Evolutionary conservation across 64 coral and sea anemone species (phyloP), one percentile per base, ranked within the genome.

Genomic region (Exaiptasia diaphana): DNA sequence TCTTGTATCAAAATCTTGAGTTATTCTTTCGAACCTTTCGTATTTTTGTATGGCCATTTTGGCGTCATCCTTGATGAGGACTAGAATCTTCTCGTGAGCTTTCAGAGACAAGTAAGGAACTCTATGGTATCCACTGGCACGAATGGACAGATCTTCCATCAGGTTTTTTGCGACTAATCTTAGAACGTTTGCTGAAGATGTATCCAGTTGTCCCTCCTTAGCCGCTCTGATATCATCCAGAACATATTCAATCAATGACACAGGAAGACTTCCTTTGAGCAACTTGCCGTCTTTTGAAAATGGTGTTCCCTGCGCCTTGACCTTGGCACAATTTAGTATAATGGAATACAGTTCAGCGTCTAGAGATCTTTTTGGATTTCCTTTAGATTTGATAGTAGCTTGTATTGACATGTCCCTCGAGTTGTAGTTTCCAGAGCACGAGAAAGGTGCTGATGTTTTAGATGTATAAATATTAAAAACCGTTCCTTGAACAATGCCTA

Each of bases 1-100:
- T 17, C 84, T 12, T 27, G 56, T 34, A 24, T 8, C 30, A 37
- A 78, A 57, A 54, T 78, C 60, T 41, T 78, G 73, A 24, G 74
- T 78, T 10, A 55, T 78, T 54, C 61, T 87, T 39, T 41, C 42
- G 35, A 39, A 87, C 44, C 59, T 87, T 31, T 77, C 84, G 36
- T 87, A 87, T 41, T 87, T 52, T 17, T 87, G 26, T 78, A 87
- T 87, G 1, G 73, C 84, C 62, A 87, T 67, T 69, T 87, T 69
- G 22, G 84, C 84, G 46, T 87, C 84, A 76, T 87, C 84, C 45
- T 87, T 87, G 17, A 87, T 25, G 21, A 87, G 63, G 37, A 61
- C 60, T 18, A 87, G 84, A 78, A 87, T 37, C 11, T 87, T 67
- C 32, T 87, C 84, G 34, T 87, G 74, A 20, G 84, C 84, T 39